Evolutionary conservation across 2,888 invertebrate species (phyloP), one percentile per base, ranked within the genome.

Genomic region (Pantelozetes paolii): DNA sequence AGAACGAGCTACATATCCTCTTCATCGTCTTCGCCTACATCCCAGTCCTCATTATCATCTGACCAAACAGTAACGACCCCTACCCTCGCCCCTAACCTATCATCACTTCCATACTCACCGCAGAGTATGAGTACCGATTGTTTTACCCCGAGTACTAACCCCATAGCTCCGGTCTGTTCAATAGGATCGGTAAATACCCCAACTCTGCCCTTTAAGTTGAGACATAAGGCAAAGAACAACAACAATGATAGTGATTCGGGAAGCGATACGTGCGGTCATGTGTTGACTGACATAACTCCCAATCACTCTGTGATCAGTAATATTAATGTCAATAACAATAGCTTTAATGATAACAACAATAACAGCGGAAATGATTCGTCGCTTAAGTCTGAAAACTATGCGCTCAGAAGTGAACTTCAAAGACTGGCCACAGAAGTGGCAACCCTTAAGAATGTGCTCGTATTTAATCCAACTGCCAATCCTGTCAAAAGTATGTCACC

Each of bases 351-450:
- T 23, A 32, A 40, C 18, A 30, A 32, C 23, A 26, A 26, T 18
- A 30, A 32, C 26, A 30, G 30, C n/a, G 70, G 69, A 23, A 73
- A 69, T 23, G 74, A 74, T 71, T 71, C 74, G 26, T 78, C 79
- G 48, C 79, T 84, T 67, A 82, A 83, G 78, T 80, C 79, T 1
- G 84, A 84, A 78, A 85, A 84, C 79, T 81, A 81, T 73, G 89
- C 90, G 82, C 86, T 81, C 32, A 76, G 79, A 62, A 89, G 89
- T 3, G 91, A 95, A 83, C 85, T 96, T 78, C 91, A 90, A 79
- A 87, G 91, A 79, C 87, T 96, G 30, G 93, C 94, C 45, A 90
- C 90, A 1, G 95, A 96, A 83, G 93, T 96, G 78, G 93, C 92
- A 71, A 90, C 89, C 77, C 87, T 96, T 9, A 92, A 94, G 78